A percentile compares a stretch with the other conserved stretches of the same genome.
Evolutionary conservation across 2,888 invertebrate genomes (phyloP).

Genomic region (Caenorhabditis uteleia): DNA sequence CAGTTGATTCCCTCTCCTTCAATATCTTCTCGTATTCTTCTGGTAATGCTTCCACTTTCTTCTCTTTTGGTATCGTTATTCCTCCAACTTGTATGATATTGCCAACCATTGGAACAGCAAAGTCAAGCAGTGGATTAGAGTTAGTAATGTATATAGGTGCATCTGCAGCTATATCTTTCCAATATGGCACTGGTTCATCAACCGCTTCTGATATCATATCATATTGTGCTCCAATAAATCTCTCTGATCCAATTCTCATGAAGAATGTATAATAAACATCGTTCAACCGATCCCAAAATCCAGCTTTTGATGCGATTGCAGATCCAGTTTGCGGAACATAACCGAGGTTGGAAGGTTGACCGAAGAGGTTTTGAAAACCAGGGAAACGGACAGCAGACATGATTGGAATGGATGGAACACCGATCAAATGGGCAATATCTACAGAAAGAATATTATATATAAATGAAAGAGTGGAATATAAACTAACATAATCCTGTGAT

Average conservation of each 20-base stretch:
- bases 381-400: slow-evolving; percentile 16
- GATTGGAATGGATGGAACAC: slow-evolving; percentile 12
- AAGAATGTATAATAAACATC: slow-evolving; percentile 5
- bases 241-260: background rate
- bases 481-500: slow-evolving; percentile 26
- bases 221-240: background rate
- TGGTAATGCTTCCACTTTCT: background rate
- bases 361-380: slow-evolving; percentile 12
- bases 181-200: slow-evolving; percentile 6
- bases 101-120: slow-evolving; percentile 1
- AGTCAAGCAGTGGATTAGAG: slow-evolving; percentile 13
- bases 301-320: background rate
- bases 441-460: background rate
- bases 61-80: background rate
- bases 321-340: slow-evolving; percentile 13
- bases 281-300: slow-evolving; percentile 9
- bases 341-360: slow-evolving; percentile 10
- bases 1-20: slow-evolving; percentile 20
- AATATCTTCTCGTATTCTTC: slow-evolving; percentile 27
- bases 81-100: slow-evolving; percentile 14
- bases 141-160: slow-evolving; percentile 12
- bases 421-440: slow-evolving; percentile 20
- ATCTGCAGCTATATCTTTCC: slow-evolving; percentile 7
- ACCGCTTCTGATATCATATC: background rate
- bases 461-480: background rate